Percentiles rank a stretch among this genome's conserved stretches.
Conservation (phyloP, 37 sponge, comb jelly and placozoan species). For the Aphrocallistes beatrix region DNA sequence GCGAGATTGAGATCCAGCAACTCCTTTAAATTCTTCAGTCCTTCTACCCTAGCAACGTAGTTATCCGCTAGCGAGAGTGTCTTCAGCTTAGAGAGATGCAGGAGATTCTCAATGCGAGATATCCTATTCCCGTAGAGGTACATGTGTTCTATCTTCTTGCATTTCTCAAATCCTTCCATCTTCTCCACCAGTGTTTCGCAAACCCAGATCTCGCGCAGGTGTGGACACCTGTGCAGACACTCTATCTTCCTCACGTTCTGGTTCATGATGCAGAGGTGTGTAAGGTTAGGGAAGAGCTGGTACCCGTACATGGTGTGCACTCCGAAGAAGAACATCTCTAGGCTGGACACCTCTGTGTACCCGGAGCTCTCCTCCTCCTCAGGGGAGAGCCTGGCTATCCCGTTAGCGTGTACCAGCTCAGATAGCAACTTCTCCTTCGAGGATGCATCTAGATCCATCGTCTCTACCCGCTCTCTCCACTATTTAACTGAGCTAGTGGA, state of each 20-base stretch:
- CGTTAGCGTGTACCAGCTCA: background rate
- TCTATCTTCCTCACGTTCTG: background rate
- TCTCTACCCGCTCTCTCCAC: no score
- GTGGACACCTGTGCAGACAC: background rate
- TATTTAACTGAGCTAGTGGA: no score
- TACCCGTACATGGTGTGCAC: background rate
- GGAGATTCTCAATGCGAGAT: background rate
- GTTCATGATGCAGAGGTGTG: background rate
- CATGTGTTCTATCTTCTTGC: background rate
- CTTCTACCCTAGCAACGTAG: background rate
- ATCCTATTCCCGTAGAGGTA: slow-evolving; percentile 9
- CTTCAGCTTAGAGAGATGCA: background rate
- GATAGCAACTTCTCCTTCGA: background rate
- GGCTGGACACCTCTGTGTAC: background rate
- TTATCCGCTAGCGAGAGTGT: background rate
- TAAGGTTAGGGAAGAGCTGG: slow-evolving; percentile 3
- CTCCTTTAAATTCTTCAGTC: background rate
- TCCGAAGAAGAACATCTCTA: background rate
- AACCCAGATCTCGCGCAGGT: background rate
- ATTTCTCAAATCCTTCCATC: background rate
- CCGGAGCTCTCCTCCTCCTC: background rate
- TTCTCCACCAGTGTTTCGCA: background rate
- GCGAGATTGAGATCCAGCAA: background rate
- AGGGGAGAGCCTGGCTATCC: background rate
- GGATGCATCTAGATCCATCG: no score